Base-by-base conservation (phyloP, 2,113 vertebrate species). In the Halcyon malimbica region DNA sequence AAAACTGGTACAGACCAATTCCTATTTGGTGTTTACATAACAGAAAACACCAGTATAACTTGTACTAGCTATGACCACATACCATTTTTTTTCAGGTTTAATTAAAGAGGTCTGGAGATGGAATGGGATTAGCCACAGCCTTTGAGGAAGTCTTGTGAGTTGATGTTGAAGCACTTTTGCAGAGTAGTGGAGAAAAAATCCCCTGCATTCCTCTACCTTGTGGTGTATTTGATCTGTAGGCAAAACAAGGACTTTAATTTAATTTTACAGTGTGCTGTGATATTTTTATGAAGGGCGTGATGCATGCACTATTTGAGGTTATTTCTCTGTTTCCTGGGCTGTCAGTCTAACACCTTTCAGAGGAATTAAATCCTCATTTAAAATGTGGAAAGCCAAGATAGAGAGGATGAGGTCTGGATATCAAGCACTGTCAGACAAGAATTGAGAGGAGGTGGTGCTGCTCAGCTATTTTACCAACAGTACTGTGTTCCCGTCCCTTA, bases 181-280 rank as follows among this genome's bases (percentile, higher is more conserved):
- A 84, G 35, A 13, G 48, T 23, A 88, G 29, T 5, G 8, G 51
- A 89, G 76, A 29, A 95, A 94, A 92, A 93, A 78, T 92, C 80
- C 83, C 83, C 77, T 78, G 39, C 83, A 96, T 95, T 94, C 86
- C 90, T 90, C 39, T 94, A 69, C 41, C 83, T 87, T 89, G 86
- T 65, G 92, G 89, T 93, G 53, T 79, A 39, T 95, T 96, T 96
- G 90, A 96, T 94, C 92, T 92, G 41, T 46, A 73, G 69, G 88
- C 80, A 94, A 94, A 96, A 92, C 44, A 89, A 83, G 82, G 63
- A 82, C 35, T 81, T 71, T 90, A 83, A 94, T 93, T 95, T 71
- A 86, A 69, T 51, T 96, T 96, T 96, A 92, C 62, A 69, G 86
- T 26, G 69, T 92, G 84, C 73, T 87, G 73, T 69, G 90, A 94